These are phyloP conservation scores for Hylaeus volcanicus DNA, from an alignment of 1,140 invertebrate species.

Conservation along the genomic window DNA sequence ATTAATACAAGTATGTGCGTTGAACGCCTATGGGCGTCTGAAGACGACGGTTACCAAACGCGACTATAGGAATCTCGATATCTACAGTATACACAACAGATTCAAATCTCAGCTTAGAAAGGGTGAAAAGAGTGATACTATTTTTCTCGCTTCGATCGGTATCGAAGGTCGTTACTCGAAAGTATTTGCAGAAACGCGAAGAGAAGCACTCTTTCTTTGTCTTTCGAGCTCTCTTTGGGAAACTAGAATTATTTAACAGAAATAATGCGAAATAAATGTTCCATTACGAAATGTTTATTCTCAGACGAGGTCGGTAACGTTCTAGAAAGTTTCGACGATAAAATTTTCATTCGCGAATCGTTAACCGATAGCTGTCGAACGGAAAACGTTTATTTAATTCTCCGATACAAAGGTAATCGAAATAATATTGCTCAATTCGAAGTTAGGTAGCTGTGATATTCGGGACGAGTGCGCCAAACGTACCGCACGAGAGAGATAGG, in stretches of 20 bases:
- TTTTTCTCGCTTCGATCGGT: background rate
- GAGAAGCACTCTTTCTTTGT: too few species aligned
- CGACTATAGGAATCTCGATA: background rate
- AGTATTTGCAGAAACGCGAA: too few species aligned
- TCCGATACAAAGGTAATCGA: slow-evolving; percentile 9
- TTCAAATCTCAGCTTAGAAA: background rate
- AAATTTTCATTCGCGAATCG: too few species aligned
- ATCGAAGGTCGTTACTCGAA: too few species aligned
- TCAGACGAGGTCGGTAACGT: too few species aligned
- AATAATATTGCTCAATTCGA: slow-evolving; percentile 34
- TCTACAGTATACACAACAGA: background rate
- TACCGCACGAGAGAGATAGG: slow-evolving; percentile 27
- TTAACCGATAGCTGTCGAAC: too few species aligned
- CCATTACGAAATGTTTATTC: too few species aligned
- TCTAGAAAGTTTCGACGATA: too few species aligned
- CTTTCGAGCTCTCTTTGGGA: too few species aligned
- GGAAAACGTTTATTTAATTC: too few species aligned
- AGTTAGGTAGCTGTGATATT: slow-evolving; percentile 31
- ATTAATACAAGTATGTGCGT: background rate
- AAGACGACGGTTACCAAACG: background rate
- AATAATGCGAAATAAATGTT: too few species aligned
- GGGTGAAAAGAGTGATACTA: background rate
- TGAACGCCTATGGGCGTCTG: background rate
- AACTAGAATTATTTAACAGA: too few species aligned
- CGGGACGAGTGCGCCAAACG: slow-evolving; percentile 36